Percentiles rank a stretch among this genome's conserved stretches.
Evolutionary conservation across 2,888 invertebrate genomes (phyloP).

Genomic region (Agrotis puta): DNA sequence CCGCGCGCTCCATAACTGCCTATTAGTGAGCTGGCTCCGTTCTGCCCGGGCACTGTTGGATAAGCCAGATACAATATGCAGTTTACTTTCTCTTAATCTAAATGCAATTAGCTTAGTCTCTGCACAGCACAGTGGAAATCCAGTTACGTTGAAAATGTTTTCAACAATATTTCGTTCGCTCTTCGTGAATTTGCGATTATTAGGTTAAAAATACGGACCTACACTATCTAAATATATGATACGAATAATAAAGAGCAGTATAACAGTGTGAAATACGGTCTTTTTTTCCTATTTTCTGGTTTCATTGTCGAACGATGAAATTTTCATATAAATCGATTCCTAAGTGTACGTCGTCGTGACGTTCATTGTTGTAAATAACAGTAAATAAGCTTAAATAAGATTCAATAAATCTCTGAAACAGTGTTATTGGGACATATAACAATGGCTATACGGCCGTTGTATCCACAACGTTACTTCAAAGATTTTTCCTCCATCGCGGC

Average conservation of each 20-base stretch:
- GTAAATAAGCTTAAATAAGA: slow-evolving; percentile 37
- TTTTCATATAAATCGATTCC: slow-evolving; percentile 49
- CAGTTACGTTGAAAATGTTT: slow-evolving; percentile 36
- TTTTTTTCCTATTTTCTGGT: slow-evolving; percentile 5
- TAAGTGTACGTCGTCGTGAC: too few relatives aligned
- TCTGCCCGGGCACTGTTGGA: slow-evolving; percentile 25
- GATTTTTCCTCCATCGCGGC: slow-evolving; percentile 23
- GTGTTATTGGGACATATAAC: slow-evolving; percentile 36
- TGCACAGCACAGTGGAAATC: slow-evolving; percentile 35
- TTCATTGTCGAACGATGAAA: slow-evolving; percentile 27
- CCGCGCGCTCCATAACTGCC: slow-evolving; percentile 17
- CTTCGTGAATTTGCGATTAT: slow-evolving; percentile 16
- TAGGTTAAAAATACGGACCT: background rate
- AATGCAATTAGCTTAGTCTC: slow-evolving; percentile 55
- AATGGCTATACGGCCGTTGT: slow-evolving; percentile 13
- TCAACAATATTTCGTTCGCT: slow-evolving; percentile 5
- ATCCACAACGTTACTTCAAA: slow-evolving; percentile 22
- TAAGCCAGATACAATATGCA: slow-evolving; percentile 54
- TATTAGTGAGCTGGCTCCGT: slow-evolving; percentile 30
- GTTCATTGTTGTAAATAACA: slow-evolving; percentile 38
- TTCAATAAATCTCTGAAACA: slow-evolving; percentile 24
- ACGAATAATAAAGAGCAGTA: background rate
- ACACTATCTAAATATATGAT: background rate
- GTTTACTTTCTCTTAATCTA: slow-evolving; percentile 53
- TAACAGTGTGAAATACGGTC: background rate